Percentiles rank a stretch among this genome's conserved stretches.
Evolutionary conservation across 2,113 vertebrate genomes (phyloP).

Genomic region (Cygnus buccinator): DNA sequence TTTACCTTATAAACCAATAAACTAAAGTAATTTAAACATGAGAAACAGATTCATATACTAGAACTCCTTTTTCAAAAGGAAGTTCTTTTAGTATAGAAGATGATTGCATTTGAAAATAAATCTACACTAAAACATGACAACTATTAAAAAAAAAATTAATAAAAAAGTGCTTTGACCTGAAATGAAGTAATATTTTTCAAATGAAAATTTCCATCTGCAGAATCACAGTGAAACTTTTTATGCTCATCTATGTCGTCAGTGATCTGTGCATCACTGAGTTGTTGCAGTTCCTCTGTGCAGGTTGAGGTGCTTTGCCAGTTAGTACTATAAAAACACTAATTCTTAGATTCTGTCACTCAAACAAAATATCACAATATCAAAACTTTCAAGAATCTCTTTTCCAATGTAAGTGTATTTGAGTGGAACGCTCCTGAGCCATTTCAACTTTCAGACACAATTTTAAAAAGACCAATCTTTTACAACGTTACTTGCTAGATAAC

Average conservation of each 20-base stretch:
- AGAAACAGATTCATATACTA: neutral
- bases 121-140: neutral
- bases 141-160: neutral
- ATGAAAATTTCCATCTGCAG: neutral
- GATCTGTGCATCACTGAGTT: neutral
- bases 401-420: neutral
- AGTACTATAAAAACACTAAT: neutral
- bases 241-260: neutral
- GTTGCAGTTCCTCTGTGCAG: neutral
- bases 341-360: constrained; percentile 9
- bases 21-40: no score
- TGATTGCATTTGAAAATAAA: neutral
- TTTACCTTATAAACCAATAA: neutral
- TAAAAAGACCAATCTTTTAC: neutral
- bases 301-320: neutral
- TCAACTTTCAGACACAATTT: neutral
- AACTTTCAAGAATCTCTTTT: neutral
- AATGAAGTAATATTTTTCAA: neutral
- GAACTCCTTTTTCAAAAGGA: neutral
- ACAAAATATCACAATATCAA: neutral
- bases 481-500: neutral
- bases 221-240: neutral
- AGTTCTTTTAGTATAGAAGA: neutral
- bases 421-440: neutral
- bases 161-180: neutral